These are phyloP conservation scores for Amphilophus citrinellus DNA, from an alignment of 2,113 vertebrate genomes.

Conservation along the genomic window DNA sequence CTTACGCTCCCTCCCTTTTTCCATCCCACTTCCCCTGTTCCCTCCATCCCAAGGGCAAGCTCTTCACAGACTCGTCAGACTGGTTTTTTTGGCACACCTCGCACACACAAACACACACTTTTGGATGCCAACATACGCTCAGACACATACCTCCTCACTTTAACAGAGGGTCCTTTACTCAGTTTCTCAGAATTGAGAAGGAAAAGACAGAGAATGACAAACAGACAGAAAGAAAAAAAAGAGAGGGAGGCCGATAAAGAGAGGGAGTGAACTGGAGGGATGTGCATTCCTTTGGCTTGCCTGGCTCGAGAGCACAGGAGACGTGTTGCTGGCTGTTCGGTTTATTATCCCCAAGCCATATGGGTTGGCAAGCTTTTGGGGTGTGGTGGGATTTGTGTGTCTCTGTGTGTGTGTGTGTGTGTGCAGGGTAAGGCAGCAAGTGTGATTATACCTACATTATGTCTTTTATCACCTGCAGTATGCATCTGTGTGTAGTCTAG, in stretches of 20 bases:
- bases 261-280: conserved; percentile 61
- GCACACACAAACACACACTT: conserved; percentile 56
- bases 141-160: conserved; percentile 38
- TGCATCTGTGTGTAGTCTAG: conserved; percentile 52
- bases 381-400: conserved; percentile 61
- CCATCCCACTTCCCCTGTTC: conserved; percentile 59
- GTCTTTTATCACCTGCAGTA: conserved; percentile 63
- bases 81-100: conserved; percentile 73
- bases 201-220: conserved; percentile 62
- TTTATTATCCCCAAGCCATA: conserved; percentile 79
- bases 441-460: conserved; percentile 63
- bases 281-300: conserved; percentile 74
- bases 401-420: conserved; percentile 41
- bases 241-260: conserved; percentile 57
- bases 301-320: conserved; percentile 69
- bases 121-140: conserved; percentile 57
- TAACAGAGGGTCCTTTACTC: conserved; percentile 59
- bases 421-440: conserved; percentile 29
- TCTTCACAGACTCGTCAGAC: conserved; percentile 74
- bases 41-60: conserved; percentile 68
- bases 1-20: conserved; percentile 56
- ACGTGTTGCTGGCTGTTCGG: conserved; percentile 75
- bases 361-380: conserved; percentile 72
- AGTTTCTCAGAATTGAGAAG: conserved; percentile 40
- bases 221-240: conserved; percentile 50